A percentile compares a stretch with the other conserved stretches of the same genome.
phyloP scores from a whole-genome alignment of 2,113 vertebrate species.

The Alces alces region DNA sequence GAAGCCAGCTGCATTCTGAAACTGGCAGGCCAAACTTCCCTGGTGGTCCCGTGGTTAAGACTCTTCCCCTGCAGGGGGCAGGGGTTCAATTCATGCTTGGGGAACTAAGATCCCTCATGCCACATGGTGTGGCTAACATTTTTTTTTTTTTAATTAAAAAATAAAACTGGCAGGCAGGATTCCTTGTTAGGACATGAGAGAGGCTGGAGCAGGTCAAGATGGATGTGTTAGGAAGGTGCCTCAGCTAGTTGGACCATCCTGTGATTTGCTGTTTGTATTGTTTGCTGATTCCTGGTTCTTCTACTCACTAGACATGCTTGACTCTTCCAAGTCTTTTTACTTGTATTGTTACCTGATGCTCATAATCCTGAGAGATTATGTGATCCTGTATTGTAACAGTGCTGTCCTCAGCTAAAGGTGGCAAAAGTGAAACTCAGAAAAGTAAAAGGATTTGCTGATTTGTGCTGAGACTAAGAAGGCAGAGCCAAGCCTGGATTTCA shows the following conservation, averaged over 20 bases:
- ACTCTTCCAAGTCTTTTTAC: background rate
- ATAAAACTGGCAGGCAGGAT: background rate
- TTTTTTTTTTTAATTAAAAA: background rate
- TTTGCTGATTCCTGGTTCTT: background rate
- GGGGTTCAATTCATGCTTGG: background rate
- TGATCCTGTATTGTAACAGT: background rate
- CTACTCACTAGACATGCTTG: background rate
- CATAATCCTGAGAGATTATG: background rate
- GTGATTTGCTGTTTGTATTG: background rate
- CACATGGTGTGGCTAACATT: background rate
- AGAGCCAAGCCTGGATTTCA: background rate
- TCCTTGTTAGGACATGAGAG: background rate
- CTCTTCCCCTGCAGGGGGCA: background rate
- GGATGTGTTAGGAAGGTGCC: background rate
- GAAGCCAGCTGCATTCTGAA: background rate
- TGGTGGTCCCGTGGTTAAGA: background rate
- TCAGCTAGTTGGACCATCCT: background rate
- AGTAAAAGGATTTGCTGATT: background rate
- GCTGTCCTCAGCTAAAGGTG: background rate
- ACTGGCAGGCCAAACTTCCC: background rate
- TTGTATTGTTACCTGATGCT: background rate
- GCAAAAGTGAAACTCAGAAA: background rate
- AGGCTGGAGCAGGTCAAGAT: background rate
- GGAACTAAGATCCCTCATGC: background rate
- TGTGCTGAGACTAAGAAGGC: accelerated